These are phyloP conservation scores for Pseudomyrmex dendroicus DNA, from an alignment of 1,140 invertebrate species.

Conservation along the genomic window DNA sequence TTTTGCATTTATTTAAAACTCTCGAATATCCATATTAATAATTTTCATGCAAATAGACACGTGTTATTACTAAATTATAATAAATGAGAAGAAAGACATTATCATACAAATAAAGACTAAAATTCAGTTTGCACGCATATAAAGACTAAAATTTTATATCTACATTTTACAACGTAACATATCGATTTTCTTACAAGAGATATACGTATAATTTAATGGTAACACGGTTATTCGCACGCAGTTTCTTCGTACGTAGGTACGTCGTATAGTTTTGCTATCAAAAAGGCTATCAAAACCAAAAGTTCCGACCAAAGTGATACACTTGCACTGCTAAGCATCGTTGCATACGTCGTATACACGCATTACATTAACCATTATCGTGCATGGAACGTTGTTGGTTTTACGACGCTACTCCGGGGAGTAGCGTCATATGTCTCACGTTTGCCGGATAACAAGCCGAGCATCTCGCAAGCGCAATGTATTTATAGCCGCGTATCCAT, in stretches of 20 bases:
- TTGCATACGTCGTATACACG: not conserved
- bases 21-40: too few species aligned
- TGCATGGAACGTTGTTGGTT: not conserved
- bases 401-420: constrained; percentile 6
- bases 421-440: not conserved
- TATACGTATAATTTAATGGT: not conserved
- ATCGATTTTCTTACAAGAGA: not conserved
- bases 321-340: not conserved
- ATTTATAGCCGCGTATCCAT: not conserved
- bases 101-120: too few species aligned
- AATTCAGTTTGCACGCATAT: too few species aligned
- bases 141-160: too few species aligned
- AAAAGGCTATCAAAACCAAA: constrained; percentile 4
- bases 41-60: too few species aligned
- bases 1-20: too few species aligned
- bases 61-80: too few species aligned
- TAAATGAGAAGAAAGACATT: too few species aligned
- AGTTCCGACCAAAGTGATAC: not conserved
- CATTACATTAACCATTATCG: constrained; percentile 20
- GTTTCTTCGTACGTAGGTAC: not conserved
- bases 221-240: not conserved
- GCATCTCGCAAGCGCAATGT: constrained; percentile 9
- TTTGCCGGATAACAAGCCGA: not conserved
- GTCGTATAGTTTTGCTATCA: too few species aligned
- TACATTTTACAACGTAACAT: too few species aligned